These are phyloP conservation scores for Bombyx mandarina DNA, from an alignment of 1,140 invertebrate genomes.

Conservation along the genomic window DNA sequence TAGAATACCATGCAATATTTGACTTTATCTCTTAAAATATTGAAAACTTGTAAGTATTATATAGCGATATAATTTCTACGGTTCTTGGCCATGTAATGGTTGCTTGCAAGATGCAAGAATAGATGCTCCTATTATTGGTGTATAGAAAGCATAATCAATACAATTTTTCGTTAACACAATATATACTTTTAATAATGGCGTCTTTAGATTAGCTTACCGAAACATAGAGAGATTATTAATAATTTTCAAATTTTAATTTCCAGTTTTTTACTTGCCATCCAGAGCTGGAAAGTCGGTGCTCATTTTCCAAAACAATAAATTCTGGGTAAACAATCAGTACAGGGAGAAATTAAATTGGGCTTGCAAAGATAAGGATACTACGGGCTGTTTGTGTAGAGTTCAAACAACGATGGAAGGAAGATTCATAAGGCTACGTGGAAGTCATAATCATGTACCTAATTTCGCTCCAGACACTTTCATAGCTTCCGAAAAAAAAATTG, in stretches of 20 bases:
- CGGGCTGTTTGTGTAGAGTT: constrained; percentile 51
- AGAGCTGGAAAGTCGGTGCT: constrained; percentile 59
- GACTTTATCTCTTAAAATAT: too few relatives aligned
- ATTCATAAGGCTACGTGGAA: constrained; percentile 49
- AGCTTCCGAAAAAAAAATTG: constrained; percentile 15
- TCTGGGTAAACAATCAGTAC: constrained; percentile 60
- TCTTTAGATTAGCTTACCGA: too few relatives aligned
- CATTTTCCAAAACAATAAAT: constrained; percentile 59
- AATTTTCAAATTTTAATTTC: constrained; percentile 29
- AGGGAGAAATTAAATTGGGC: constrained; percentile 61
- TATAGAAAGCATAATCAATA: too few relatives aligned
- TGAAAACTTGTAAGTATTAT: too few relatives aligned
- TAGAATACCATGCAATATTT: too few relatives aligned
- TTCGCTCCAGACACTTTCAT: constrained; percentile 51
- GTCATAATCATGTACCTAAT: constrained; percentile 52
- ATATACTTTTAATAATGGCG: too few relatives aligned
- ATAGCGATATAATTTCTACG: too few relatives aligned
- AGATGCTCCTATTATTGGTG: too few relatives aligned
- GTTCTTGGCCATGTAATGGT: too few relatives aligned
- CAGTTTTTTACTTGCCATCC: constrained; percentile 59
- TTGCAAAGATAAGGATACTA: constrained; percentile 56
- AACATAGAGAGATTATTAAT: too few relatives aligned
- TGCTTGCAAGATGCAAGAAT: too few relatives aligned
- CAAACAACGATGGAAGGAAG: constrained; percentile 53
- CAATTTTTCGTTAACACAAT: too few relatives aligned